Evolutionary conservation across 2,888 invertebrate species (phyloP).

Genomic region (Altica lythri): DNA sequence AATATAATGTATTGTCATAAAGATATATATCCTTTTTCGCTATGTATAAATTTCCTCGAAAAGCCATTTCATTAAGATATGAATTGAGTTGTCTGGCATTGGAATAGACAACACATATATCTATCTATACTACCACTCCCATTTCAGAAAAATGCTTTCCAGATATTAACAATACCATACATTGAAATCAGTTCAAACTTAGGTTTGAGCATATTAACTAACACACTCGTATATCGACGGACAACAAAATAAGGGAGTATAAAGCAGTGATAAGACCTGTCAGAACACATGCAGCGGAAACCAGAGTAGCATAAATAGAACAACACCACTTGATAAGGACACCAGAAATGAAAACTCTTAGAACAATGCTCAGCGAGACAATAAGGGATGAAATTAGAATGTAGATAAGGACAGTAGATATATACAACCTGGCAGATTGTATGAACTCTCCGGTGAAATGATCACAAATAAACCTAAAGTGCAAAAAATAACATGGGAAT

Average conservation of each 20-base stretch:
- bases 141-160: neutral
- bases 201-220: neutral
- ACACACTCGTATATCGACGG: conserved; percentile 9
- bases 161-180: neutral
- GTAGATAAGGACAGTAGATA: conserved; percentile 3
- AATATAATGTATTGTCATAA: conserved; percentile 11
- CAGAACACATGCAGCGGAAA: conserved; percentile 17
- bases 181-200: neutral
- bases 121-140: neutral
- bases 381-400: conserved; percentile 17
- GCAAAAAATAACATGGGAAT: no score
- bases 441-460: conserved; percentile 1
- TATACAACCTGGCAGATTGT: conserved; percentile 5
- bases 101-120: conserved; percentile 1
- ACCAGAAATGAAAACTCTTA: conserved; percentile 21
- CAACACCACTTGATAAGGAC: conserved; percentile 14
- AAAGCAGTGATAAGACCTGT: conserved; percentile 16
- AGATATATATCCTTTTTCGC: conserved; percentile 9
- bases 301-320: conserved; percentile 10
- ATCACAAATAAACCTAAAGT: neutral
- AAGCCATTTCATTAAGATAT: conserved; percentile 12
- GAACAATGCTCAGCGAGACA: conserved; percentile 10
- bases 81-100: neutral
- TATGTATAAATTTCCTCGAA: conserved; percentile 10
- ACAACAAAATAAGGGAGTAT: conserved; percentile 9